Evolutionary conservation across 2,888 invertebrate genomes (phyloP).

Genomic region (Trichogramma evanescens): DNA sequence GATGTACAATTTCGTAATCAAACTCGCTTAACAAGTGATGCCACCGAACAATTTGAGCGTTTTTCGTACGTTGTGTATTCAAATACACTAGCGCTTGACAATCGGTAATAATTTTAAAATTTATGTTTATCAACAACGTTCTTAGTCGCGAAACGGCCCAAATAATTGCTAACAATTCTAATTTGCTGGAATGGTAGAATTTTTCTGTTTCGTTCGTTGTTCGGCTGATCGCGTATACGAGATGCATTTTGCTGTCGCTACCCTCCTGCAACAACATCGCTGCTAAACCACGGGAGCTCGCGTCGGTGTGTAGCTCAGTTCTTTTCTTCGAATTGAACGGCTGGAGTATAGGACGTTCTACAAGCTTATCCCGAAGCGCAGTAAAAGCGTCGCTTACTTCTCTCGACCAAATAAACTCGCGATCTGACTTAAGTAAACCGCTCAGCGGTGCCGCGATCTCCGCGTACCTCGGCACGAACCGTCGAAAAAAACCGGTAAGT

Average conservation of each 20-base stretch:
- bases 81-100: background rate
- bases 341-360: background rate
- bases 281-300: no score
- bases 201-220: background rate
- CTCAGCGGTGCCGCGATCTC: slow-evolving; percentile 3
- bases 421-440: background rate
- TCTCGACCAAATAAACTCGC: background rate
- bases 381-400: background rate
- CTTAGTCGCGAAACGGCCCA: background rate
- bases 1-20: background rate
- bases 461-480: slow-evolving; percentile 7
- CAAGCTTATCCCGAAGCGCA: background rate
- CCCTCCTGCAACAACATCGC: no score
- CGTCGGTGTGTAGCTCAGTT: slow-evolving; percentile 15
- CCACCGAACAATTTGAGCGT: background rate
- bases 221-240: background rate
- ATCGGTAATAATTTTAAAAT: background rate
- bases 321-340: slow-evolving; percentile 6
- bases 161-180: background rate
- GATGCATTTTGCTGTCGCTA: background rate
- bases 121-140: background rate
- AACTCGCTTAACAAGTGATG: background rate
- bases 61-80: background rate
- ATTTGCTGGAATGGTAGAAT: background rate
- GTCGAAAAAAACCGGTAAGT: slow-evolving; percentile 8